Percentiles rank a stretch among this genome's conserved stretches.
These are phyloP conservation scores for Struthidea cinerea DNA, from an alignment of 2,113 vertebrate genomes.

Conservation along the genomic window DNA sequence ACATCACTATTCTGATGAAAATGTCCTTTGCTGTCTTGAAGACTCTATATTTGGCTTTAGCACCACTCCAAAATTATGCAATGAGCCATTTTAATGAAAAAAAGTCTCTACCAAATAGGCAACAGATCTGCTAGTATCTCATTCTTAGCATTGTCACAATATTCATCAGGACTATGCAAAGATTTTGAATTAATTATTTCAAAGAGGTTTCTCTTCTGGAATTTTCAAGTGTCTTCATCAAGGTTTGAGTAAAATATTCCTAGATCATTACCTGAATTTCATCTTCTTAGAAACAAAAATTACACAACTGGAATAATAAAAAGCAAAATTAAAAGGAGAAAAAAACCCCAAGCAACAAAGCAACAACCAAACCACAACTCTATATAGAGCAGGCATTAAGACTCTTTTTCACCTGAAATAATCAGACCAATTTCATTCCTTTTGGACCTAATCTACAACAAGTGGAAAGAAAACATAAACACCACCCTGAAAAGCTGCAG, in stretches of 20 bases:
- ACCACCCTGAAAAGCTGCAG: neutral
- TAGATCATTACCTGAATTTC: neutral
- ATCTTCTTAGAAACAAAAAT: neutral
- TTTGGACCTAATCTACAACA: neutral
- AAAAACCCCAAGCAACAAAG: fast-evolving
- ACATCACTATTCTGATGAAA: neutral
- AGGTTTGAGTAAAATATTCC: neutral
- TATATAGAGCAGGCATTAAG: neutral
- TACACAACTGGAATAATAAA: neutral
- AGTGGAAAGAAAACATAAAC: neutral
- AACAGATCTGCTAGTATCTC: neutral
- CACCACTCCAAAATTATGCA: neutral
- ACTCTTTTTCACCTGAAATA: neutral
- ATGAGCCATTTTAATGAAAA: neutral
- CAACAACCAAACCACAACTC: neutral
- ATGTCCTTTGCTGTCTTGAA: neutral
- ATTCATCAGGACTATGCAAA: neutral
- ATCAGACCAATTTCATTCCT: neutral
- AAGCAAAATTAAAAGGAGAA: neutral
- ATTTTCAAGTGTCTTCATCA: neutral
- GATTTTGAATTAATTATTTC: neutral
- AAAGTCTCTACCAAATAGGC: neutral
- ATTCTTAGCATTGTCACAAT: neutral
- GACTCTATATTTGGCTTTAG: neutral
- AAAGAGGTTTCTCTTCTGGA: neutral